phyloP scores from a whole-genome alignment of 2,888 invertebrate species.

The Meganola albula region DNA sequence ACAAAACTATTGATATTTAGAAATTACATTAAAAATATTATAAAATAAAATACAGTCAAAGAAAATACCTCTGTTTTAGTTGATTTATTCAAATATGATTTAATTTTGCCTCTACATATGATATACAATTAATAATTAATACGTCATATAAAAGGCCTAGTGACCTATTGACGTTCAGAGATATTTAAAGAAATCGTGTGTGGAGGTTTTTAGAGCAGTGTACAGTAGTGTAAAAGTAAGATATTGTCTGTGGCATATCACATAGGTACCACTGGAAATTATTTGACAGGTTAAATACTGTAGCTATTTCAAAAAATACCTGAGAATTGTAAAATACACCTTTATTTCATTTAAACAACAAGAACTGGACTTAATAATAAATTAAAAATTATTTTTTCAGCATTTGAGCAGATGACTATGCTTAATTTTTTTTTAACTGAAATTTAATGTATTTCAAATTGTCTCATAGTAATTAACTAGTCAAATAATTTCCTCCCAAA shows the following conservation, averaged over 20 bases:
- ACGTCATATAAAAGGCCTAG: constrained; percentile 29
- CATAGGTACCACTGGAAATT: constrained; percentile 48
- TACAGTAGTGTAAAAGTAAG: constrained; percentile 47
- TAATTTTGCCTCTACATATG: constrained; percentile 33
- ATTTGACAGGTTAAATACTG: constrained; percentile 29
- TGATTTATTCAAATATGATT: constrained; percentile 35
- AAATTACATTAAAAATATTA: constrained; percentile 17
- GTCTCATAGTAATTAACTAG: constrained; percentile 17
- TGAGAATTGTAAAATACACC: no score
- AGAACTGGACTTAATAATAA: no score
- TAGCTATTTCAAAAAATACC: neutral
- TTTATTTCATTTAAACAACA: no score
- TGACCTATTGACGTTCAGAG: no score
- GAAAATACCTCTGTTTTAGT: constrained; percentile 34
- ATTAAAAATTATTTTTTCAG: no score
- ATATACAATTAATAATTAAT: no score
- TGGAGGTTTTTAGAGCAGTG: no score
- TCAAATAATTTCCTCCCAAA: constrained; percentile 41
- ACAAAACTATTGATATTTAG: constrained; percentile 46
- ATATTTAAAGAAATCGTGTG: no score
- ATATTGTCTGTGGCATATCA: constrained; percentile 68
- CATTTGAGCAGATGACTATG: no score
- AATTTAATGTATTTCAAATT: neutral
- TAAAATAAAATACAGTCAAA: constrained; percentile 23
- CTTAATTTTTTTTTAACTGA: no score